Evolutionary conservation across 2,113 vertebrate species (phyloP).

Genomic region (Saguinus midas): DNA sequence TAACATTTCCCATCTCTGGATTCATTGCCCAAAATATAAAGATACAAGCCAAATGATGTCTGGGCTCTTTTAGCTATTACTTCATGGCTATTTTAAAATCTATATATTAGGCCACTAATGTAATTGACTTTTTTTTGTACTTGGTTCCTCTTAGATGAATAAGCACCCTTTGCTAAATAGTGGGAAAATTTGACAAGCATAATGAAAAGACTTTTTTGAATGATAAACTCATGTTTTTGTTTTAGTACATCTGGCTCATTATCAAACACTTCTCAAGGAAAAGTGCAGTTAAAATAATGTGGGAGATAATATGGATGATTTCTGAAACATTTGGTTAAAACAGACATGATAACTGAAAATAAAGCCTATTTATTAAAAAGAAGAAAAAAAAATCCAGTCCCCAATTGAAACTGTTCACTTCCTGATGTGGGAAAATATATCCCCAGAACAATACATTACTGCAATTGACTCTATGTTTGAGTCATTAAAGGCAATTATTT

Average conservation of each 20-base stretch:
- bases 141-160: constrained; percentile 19
- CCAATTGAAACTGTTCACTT: background rate
- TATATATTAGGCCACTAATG: background rate
- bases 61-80: background rate
- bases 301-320: background rate
- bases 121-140: background rate
- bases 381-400: background rate
- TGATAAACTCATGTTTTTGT: constrained; percentile 28
- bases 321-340: constrained; percentile 38
- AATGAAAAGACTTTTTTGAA: background rate
- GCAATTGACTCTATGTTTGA: background rate
- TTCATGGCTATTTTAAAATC: background rate
- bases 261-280: constrained; percentile 31
- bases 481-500: constrained; percentile 42
- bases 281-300: background rate
- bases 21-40: background rate
- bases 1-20: background rate
- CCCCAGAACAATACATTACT: background rate
- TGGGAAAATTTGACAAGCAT: background rate
- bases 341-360: constrained; percentile 7
- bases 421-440: background rate
- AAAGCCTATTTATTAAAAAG: constrained; percentile 36
- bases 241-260: constrained; percentile 29
- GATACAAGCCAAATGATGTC: background rate
- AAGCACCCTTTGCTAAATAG: background rate